Conservation (phyloP, 2,113 vertebrate species). For the Gorsachius goisagi region DNA sequence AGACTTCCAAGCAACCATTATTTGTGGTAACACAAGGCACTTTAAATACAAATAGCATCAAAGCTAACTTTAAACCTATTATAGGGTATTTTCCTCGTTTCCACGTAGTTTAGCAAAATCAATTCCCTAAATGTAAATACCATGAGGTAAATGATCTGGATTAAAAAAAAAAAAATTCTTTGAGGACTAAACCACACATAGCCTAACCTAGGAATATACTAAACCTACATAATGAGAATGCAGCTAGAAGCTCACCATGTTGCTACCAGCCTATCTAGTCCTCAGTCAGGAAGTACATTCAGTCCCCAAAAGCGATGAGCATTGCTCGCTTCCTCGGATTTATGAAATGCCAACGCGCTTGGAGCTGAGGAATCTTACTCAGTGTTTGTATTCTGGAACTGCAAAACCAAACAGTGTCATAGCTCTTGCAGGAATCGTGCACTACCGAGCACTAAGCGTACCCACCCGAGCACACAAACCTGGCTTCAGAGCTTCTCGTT, state of each 20-base stretch:
- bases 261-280: neutral
- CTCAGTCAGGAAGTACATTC: neutral
- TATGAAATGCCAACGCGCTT: neutral
- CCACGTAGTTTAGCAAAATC: neutral
- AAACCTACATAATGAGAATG: neutral
- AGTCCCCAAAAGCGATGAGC: neutral
- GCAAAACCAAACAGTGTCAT: neutral
- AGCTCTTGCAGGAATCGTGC: neutral
- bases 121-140: neutral
- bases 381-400: slow-evolving; percentile 4
- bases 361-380: neutral
- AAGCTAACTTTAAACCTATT: neutral
- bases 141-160: neutral
- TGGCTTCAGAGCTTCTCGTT: neutral
- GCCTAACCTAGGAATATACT: neutral
- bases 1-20: neutral
- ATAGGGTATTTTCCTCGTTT: neutral
- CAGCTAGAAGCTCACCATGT: neutral
- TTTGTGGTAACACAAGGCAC: neutral
- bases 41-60: neutral
- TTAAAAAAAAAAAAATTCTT: neutral
- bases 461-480: neutral
- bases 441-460: neutral
- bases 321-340: neutral
- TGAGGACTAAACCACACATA: neutral